phyloP scores from a whole-genome alignment of 2,113 vertebrate genomes.

The Caloenas nicobarica region DNA sequence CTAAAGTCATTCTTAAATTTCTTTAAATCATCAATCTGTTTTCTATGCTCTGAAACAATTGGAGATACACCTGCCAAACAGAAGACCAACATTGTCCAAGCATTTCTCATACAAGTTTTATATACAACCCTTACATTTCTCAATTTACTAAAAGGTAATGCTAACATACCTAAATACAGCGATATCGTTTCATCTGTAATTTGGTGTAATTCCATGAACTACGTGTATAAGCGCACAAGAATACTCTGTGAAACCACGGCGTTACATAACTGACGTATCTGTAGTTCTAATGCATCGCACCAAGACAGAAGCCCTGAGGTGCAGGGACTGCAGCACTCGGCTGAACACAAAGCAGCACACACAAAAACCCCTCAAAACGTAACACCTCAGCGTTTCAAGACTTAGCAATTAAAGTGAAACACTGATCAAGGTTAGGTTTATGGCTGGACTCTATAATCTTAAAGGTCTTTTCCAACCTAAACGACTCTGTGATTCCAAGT shows the following conservation, averaged over 20 bases:
- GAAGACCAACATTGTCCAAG: conserved; percentile 9
- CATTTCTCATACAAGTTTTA: not conserved
- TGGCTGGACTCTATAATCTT: no score
- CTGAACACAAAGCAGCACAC: not conserved
- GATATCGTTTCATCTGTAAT: not conserved
- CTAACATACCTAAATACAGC: not conserved
- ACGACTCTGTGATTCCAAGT: not conserved
- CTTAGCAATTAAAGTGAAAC: not conserved
- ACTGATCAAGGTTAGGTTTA: not conserved
- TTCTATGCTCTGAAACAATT: conserved; percentile 93
- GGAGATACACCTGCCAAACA: conserved; percentile 83
- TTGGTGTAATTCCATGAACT: not conserved
- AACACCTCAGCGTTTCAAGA: not conserved
- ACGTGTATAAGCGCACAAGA: not conserved
- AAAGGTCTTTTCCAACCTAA: no score
- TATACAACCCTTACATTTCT: not conserved
- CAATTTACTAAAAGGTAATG: not conserved
- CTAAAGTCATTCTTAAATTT: conserved; percentile 99
- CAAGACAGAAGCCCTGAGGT: conserved; percentile 28
- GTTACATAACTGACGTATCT: conserved; percentile 6
- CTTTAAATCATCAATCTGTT: conserved; percentile 99
- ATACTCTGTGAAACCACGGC: not conserved
- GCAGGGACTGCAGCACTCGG: conserved; percentile 6
- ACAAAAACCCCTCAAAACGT: not conserved
- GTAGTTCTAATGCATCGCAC: not conserved